phyloP scores from a whole-genome alignment of 2,888 invertebrate species.

The Liopterus haemorrhoidalis region DNA sequence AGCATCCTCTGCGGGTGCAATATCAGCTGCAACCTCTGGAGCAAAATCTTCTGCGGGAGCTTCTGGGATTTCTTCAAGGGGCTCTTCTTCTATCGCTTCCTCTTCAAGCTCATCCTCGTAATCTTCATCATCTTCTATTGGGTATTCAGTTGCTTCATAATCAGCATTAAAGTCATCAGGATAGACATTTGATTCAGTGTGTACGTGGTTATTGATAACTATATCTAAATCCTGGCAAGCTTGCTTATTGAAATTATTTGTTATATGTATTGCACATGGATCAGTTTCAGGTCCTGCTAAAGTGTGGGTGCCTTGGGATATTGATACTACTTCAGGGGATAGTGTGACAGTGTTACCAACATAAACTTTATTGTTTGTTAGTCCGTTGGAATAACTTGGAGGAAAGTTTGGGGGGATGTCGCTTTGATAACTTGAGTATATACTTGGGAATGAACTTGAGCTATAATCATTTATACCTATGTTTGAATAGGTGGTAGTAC shows the following conservation, averaged over 20 bases:
- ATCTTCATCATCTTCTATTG: constrained; percentile 7
- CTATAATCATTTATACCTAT: too few relatives aligned
- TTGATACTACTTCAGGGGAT: too few relatives aligned
- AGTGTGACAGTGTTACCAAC: too few relatives aligned
- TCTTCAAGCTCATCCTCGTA: constrained; percentile 45
- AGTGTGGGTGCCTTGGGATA: too few relatives aligned
- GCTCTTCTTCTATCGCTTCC: constrained; percentile 41
- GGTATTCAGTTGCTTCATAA: constrained; percentile 24
- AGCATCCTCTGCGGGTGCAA: constrained; percentile 26
- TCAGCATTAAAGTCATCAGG: constrained; percentile 34
- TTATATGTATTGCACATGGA: too few relatives aligned
- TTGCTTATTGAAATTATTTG: constrained; percentile 46
- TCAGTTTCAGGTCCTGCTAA: too few relatives aligned
- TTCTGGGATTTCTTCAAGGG: constrained; percentile 40
- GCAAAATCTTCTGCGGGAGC: constrained; percentile 23
- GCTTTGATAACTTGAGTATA: too few relatives aligned
- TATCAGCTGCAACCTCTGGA: constrained; percentile 31
- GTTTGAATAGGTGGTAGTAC: too few relatives aligned
- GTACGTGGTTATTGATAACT: constrained; percentile 62
- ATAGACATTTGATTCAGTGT: constrained; percentile 39
- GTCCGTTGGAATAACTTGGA: too few relatives aligned
- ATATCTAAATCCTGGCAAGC: constrained; percentile 65
- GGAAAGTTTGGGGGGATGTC: too few relatives aligned
- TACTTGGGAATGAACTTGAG: too few relatives aligned
- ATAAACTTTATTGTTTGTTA: too few relatives aligned